Base-by-base conservation (phyloP, 1,140 invertebrate genomes). In the Drosophila nigrodunni region DNA sequence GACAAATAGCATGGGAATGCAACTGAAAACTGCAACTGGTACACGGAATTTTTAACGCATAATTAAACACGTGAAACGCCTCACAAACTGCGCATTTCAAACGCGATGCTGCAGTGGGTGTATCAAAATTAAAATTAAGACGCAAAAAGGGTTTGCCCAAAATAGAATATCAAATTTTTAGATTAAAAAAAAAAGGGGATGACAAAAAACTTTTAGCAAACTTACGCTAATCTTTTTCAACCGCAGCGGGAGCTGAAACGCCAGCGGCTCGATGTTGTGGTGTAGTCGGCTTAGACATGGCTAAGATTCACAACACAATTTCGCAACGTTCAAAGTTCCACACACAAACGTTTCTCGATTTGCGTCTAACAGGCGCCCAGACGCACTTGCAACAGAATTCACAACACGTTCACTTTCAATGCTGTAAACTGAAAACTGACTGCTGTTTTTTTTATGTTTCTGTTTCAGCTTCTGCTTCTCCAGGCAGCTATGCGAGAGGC, bases 181-280 rank as follows among this genome's bases (percentile, higher is more conserved):
- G 25, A 52, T 34, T 25, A 34, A 66, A 54, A 7, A 15, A 30
- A 9, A 34, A 49, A 61, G 9, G 3, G 37, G 13, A 21, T 21
- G n/a, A 15, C 3, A 34, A 55, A 43, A 18, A 47, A 30, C 46
- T 18, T 44, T 30, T 18, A 30, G 25, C 62, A 59, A 66, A 87
- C 83, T 87, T 80, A 87, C 83, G 70, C 83, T 83, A 72, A 87
- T 83, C 80, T 87, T 87, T 87, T 57, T 87, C 83, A n/a, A 43
- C 35, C 37, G 76, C 55, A 66, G 54, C 62, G n/a, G 78, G 43
- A 35, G 73, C 41, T 60, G 44, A 39, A 15, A 43, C 59, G 13
- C 62, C 55, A 67, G 41, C 49, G 34, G 49, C 62, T 15, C 80
- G 72, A 64, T 87, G 83, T 66, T 80, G 87, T 10, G 83, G 83